Percentiles rank a stretch among this genome's conserved stretches.
Conservation (phyloP, 2,797 vertebrate genomes). For the Alosa sapidissima region DNA sequence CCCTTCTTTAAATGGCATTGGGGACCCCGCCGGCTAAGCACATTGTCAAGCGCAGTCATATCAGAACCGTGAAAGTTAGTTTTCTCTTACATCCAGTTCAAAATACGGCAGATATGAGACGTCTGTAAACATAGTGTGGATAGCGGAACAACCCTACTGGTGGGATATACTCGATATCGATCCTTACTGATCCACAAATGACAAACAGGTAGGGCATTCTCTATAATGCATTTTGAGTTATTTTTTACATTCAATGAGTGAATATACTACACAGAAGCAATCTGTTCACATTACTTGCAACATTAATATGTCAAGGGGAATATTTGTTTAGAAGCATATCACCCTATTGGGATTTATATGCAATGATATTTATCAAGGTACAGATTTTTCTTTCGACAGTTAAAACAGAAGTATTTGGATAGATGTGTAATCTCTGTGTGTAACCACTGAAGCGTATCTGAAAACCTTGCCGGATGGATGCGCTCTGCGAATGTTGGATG, state of each 20-base stretch:
- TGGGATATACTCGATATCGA: slow-evolving; percentile 67
- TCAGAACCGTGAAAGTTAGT: slow-evolving; percentile 14
- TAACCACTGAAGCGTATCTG: background rate
- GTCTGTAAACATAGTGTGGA: slow-evolving; percentile 40
- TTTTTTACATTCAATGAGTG: background rate
- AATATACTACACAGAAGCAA: background rate
- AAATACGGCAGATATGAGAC: slow-evolving; percentile 1
- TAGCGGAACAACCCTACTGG: slow-evolving; percentile 38
- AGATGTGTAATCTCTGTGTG: slow-evolving; percentile 2
- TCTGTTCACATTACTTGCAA: background rate
- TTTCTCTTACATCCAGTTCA: background rate
- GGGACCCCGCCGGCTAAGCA: slow-evolving; percentile 57
- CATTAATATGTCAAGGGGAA: background rate
- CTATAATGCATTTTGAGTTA: background rate
- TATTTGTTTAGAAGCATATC: background rate
- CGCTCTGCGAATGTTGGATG: slow-evolving; percentile 1
- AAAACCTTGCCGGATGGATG: slow-evolving; percentile 12
- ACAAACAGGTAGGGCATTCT: slow-evolving; percentile 66
- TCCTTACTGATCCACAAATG: slow-evolving; percentile 55
- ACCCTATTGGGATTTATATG: background rate
- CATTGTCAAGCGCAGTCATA: slow-evolving; percentile 58
- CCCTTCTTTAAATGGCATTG: slow-evolving; percentile 71
- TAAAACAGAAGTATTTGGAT: background rate
- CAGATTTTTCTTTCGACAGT: background rate
- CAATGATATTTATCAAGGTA: background rate